Evolutionary conservation across 1,140 invertebrate genomes (phyloP), one percentile per base, ranked within the genome.

Genomic region (Pseudomyrmex flavicornis): DNA sequence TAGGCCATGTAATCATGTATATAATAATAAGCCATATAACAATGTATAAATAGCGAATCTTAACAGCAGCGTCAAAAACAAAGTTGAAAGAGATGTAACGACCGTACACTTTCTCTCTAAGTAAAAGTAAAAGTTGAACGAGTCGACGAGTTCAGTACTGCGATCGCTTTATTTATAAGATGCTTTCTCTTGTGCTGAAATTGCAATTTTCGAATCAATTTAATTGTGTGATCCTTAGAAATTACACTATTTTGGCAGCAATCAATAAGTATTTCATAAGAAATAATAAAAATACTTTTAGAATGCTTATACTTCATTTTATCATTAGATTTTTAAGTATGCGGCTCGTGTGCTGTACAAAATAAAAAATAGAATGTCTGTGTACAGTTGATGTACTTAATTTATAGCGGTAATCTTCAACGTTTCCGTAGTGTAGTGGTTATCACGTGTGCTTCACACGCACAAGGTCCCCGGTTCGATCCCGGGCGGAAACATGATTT

Each of bases 71-170:
- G 35, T 46, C 13, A 58, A 69, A 12, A 70, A 44, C 54, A 13
- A 15, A 84, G 46, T 12, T 63, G 48, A n/a, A 65, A 80, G 70
- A 85, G 69, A 68, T 56, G 66, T 59, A 72, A 22, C 59, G 80
- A 85, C 68, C 56, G 54, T 84, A 70, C 72, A 91, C 90, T 91
- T 93, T 92, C 91, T 92, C 91, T 88, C 69, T 80, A 74, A 74
- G 90, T 72, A 92, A 92, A 92, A 92, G 91, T 92, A 92, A 92
- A 90, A 92, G 90, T 92, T 88, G 76, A 70, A 79, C 54, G 35
- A 74, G 74, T 59, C 86, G 65, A 20, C 50, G 22, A 59, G 68
- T 75, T 84, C 70, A 62, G 35, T 73, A 70, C 5, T 7, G 35
- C 35, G 35, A 35, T 35, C 35, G 22, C 77, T 82, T 66, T 63